These are phyloP conservation scores for Thereva unica DNA, from an alignment of 2,888 invertebrate genomes.

Conservation along the genomic window DNA sequence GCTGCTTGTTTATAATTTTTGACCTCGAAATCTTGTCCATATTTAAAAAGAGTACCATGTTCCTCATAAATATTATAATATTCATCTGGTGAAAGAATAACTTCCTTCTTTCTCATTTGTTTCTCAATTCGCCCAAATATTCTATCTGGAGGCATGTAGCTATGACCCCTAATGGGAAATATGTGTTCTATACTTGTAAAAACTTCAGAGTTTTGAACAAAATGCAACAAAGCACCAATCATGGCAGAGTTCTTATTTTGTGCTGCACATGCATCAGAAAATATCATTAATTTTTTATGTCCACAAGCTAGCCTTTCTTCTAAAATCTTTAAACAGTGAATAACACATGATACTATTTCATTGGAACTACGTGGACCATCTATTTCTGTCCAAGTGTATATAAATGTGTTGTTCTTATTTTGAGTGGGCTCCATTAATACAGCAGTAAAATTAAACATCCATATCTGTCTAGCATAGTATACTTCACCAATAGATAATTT, in stretches of 20 bases:
- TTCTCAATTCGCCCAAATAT: not conserved
- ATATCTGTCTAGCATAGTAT: not conserved
- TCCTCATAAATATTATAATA: not conserved
- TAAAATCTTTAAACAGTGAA: too few relatives aligned
- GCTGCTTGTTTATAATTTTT: not conserved
- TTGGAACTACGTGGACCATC: too few relatives aligned
- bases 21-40: not conserved
- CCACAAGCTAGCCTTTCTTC: too few relatives aligned
- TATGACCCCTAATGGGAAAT: not conserved
- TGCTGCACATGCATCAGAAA: not conserved
- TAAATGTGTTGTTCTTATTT: not conserved
- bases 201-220: not conserved
- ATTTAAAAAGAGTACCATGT: constrained; percentile 1
- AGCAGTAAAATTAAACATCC: not conserved
- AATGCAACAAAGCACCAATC: not conserved
- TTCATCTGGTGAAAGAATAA: not conserved
- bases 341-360: too few relatives aligned
- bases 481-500: not conserved
- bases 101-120: not conserved
- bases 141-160: not conserved
- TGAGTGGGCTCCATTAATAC: not conserved
- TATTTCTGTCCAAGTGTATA: not conserved
- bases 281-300: not conserved
- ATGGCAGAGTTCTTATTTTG: not conserved
- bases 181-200: not conserved